phyloP scores from a whole-genome alignment of 2,888 invertebrate genomes.

The Drosophila mercatorum region DNA sequence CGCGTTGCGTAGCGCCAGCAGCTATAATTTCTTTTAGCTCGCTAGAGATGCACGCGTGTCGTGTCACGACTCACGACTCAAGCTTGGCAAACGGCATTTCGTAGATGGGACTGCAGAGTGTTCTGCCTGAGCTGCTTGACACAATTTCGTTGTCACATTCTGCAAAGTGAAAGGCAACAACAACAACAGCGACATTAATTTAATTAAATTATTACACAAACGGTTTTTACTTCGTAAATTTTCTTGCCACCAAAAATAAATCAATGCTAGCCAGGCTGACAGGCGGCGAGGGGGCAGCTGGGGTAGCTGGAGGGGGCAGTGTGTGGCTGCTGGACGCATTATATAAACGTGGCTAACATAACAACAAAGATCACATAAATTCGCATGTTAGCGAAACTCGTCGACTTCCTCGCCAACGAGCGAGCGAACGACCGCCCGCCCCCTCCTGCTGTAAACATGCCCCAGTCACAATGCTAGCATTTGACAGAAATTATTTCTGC shows the following conservation, averaged over 20 bases:
- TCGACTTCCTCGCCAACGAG: slow-evolving; percentile 27
- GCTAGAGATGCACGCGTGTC: slow-evolving; percentile 27
- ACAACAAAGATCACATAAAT: slow-evolving; percentile 62
- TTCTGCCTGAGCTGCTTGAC: slow-evolving; percentile 54
- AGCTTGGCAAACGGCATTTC: background rate
- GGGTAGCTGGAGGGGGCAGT: background rate
- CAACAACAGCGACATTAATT: slow-evolving; percentile 33
- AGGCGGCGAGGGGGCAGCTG: background rate
- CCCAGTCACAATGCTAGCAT: slow-evolving; percentile 46
- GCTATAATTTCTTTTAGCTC: slow-evolving; percentile 25
- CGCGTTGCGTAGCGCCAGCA: slow-evolving; percentile 63
- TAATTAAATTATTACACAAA: slow-evolving; percentile 71
- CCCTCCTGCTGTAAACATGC: slow-evolving; percentile 8
- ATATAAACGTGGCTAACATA: slow-evolving; percentile 56
- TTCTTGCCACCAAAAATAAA: slow-evolving; percentile 59
- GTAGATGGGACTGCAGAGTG: slow-evolving; percentile 21
- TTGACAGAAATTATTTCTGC: slow-evolving; percentile 60
- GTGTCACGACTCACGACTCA: slow-evolving; percentile 17
- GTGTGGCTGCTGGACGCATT: slow-evolving; percentile 48
- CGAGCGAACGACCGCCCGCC: background rate
- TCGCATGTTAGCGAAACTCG: slow-evolving; percentile 55
- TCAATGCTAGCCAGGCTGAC: slow-evolving; percentile 58
- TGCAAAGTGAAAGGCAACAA: slow-evolving; percentile 64
- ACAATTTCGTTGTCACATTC: slow-evolving; percentile 37
- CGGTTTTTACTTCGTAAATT: slow-evolving; percentile 18